These are phyloP conservation scores for Terrapene triunguis DNA, from an alignment of 2,113 vertebrate species.

Conservation along the genomic window DNA sequence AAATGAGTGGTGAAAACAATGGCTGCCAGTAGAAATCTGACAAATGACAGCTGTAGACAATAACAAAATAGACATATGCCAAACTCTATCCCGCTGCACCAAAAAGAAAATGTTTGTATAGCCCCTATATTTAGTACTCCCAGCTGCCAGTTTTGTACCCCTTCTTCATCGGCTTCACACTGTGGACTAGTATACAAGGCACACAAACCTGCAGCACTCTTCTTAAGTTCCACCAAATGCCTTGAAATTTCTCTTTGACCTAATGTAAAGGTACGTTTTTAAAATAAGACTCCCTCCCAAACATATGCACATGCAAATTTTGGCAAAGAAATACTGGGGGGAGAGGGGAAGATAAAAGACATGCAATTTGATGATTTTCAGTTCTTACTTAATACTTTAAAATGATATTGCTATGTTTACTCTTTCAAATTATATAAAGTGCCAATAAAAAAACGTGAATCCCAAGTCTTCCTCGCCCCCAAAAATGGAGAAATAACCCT, in stretches of 20 bases:
- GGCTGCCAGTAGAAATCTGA: background rate
- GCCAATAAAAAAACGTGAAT: background rate
- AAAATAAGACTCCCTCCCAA: background rate
- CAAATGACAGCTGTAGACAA: background rate
- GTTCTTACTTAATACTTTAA: background rate
- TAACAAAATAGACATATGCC: background rate
- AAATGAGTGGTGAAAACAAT: conserved; percentile 9
- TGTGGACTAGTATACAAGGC: background rate
- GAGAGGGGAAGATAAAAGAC: background rate
- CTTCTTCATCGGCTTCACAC: background rate
- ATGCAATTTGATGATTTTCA: background rate
- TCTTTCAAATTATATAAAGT: background rate
- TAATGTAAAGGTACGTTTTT: background rate
- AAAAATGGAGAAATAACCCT: background rate
- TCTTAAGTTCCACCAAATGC: conserved; percentile 15
- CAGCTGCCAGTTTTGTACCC: background rate
- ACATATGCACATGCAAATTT: background rate
- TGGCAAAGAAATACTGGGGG: background rate
- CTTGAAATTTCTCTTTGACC: background rate
- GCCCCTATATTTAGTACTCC: background rate
- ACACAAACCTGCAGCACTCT: background rate
- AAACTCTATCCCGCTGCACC: background rate
- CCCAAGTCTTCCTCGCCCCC: background rate
- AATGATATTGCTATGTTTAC: background rate
- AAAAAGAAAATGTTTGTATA: background rate